These are phyloP conservation scores for Cephus spinipes DNA, from an alignment of 2,888 invertebrate species.

Conservation along the genomic window DNA sequence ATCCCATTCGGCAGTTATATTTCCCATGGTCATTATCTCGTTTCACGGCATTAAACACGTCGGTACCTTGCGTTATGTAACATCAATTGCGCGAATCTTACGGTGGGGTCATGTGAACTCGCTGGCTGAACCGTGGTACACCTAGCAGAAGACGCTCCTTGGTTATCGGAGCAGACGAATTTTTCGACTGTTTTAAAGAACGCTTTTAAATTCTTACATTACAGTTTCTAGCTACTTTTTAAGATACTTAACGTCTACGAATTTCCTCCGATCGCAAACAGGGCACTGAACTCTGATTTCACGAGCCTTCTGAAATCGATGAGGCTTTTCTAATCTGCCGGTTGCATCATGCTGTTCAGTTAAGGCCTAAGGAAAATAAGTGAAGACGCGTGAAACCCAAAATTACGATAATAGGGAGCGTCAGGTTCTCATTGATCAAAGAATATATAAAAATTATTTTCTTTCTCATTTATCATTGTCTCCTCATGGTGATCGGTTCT, in stretches of 20 bases:
- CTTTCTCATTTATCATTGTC: not conserved
- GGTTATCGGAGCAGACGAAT: slow-evolving; percentile 44
- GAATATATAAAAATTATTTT: not conserved
- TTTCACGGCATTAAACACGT: slow-evolving; percentile 8
- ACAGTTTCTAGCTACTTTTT: not conserved
- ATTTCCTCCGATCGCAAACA: not conserved
- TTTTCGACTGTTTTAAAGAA: slow-evolving; percentile 13
- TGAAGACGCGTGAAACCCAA: not conserved
- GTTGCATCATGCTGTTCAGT: not conserved
- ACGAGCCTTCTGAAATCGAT: not conserved
- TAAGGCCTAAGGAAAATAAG: not conserved
- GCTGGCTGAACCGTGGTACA: slow-evolving; percentile 20
- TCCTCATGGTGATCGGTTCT: not conserved
- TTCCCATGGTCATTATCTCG: not conserved
- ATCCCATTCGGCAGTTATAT: not conserved
- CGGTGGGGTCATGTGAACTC: slow-evolving; percentile 49
- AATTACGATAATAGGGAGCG: not conserved
- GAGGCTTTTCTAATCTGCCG: slow-evolving; percentile 14
- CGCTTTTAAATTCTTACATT: not conserved
- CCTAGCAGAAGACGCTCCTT: slow-evolving; percentile 46
- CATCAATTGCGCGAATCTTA: slow-evolving; percentile 48
- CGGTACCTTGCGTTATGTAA: slow-evolving; percentile 47
- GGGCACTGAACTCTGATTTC: not conserved
- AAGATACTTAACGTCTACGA: not conserved
- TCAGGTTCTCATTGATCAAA: not conserved